A percentile compares a stretch with the other conserved stretches of the same genome.
These are phyloP conservation scores for Lacanobia wlatinum DNA, from an alignment of 2,888 invertebrate species.

Conservation along the genomic window DNA sequence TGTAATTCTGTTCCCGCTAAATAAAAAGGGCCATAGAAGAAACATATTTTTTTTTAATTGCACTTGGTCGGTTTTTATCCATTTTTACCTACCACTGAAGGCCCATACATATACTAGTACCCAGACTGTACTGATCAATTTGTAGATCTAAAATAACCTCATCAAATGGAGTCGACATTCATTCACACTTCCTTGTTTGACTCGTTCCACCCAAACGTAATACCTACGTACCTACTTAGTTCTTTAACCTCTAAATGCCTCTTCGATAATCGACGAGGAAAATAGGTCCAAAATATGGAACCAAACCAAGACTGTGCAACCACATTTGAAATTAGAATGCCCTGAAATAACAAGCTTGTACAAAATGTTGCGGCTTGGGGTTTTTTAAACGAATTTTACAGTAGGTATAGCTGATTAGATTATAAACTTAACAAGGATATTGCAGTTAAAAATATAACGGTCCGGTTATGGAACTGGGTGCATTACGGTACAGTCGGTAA, in stretches of 20 bases:
- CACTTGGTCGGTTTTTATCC: too few species aligned
- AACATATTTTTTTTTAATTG: too few species aligned
- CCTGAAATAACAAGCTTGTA: background rate
- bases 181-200: constrained; percentile 30
- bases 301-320: constrained; percentile 18
- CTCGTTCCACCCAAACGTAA: background rate
- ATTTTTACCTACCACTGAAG: too few species aligned
- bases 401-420: background rate
- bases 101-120: background rate
- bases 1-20: too few species aligned
- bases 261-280: constrained; percentile 30
- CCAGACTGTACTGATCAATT: background rate
- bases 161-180: constrained; percentile 4
- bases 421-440: background rate
- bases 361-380: background rate
- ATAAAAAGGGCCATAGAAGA: too few species aligned
- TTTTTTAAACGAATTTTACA: background rate
- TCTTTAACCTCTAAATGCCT: background rate
- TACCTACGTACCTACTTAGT: background rate
- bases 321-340: background rate
- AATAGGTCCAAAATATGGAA: constrained; percentile 6
- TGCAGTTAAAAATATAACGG: constrained; percentile 1
- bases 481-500: background rate
- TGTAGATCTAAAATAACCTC: constrained; percentile 8
- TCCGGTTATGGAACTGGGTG: background rate